Percentiles rank a stretch among this genome's conserved stretches.
Conservation (phyloP, 2,888 invertebrate species). For the Tanypteryx hageni region DNA sequence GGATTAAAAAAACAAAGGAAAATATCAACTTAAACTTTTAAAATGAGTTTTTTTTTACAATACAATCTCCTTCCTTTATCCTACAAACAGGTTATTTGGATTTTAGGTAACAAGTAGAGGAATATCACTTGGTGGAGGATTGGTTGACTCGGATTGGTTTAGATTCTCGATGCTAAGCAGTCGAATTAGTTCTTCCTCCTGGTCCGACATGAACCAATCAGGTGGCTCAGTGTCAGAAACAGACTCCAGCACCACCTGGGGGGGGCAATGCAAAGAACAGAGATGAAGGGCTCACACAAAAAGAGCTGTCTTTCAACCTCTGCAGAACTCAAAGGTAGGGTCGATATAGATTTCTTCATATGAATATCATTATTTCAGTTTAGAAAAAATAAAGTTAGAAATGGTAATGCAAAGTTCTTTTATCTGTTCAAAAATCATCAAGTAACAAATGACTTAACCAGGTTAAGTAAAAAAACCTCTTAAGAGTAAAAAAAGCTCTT, state of each 20-base stretch:
- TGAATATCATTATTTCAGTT: background rate
- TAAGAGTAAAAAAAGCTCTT: background rate
- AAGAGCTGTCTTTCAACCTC: slow-evolving; percentile 58
- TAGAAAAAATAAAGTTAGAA: background rate
- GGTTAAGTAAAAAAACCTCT: background rate
- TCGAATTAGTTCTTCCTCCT: slow-evolving; percentile 86
- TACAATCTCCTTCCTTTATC: slow-evolving; percentile 33
- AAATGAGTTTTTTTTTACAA: slow-evolving; percentile 54
- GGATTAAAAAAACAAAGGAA: slow-evolving; percentile 15
- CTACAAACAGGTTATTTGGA: slow-evolving; percentile 46
- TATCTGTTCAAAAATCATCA: background rate
- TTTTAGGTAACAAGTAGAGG: slow-evolving; percentile 67
- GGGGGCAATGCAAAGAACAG: slow-evolving; percentile 65
- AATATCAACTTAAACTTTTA: slow-evolving; percentile 36
- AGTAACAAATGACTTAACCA: background rate
- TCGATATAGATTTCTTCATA: background rate
- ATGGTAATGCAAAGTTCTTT: background rate
- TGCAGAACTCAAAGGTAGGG: slow-evolving; percentile 33
- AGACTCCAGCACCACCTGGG: slow-evolving; percentile 66
- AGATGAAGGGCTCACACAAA: slow-evolving; percentile 64
- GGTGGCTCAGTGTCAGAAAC: slow-evolving; percentile 80
- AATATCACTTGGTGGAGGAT: slow-evolving; percentile 65
- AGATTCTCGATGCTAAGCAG: slow-evolving; percentile 80
- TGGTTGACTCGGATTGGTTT: slow-evolving; percentile 68
- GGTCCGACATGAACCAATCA: slow-evolving; percentile 87